A percentile compares a stretch with the other conserved stretches of the same genome.
phyloP scores from a whole-genome alignment of 2,888 invertebrate species.

The Cyaniris semiargus region DNA sequence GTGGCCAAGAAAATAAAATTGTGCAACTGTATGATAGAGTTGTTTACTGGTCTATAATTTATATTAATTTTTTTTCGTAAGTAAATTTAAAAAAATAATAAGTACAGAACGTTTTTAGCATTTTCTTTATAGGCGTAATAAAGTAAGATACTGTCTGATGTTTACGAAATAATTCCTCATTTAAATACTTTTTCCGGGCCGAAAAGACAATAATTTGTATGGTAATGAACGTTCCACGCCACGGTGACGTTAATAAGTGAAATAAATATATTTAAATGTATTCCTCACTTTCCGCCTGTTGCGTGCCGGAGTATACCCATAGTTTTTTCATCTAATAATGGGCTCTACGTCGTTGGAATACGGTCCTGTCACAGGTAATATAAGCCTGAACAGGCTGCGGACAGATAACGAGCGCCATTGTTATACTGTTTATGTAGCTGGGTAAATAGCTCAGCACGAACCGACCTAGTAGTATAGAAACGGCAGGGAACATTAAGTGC shows the following conservation, averaged over 20 bases:
- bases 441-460: slow-evolving; percentile 5
- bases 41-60: background rate
- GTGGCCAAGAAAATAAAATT: background rate
- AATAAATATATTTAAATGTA: slow-evolving; percentile 26
- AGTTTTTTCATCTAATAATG: background rate
- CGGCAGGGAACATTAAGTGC: background rate
- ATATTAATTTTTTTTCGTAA: no score
- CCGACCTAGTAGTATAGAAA: background rate
- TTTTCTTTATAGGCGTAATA: background rate
- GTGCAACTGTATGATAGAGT: background rate
- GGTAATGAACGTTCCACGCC: background rate
- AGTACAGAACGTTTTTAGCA: background rate
- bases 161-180: background rate
- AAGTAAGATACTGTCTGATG: background rate
- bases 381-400: background rate
- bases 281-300: slow-evolving; percentile 27
- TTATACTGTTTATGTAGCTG: slow-evolving; percentile 19
- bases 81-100: no score
- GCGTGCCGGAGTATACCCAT: background rate
- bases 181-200: slow-evolving; percentile 15
- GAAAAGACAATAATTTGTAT: slow-evolving; percentile 19
- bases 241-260: slow-evolving; percentile 2
- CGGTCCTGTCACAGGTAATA: background rate
- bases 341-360: background rate
- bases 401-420: slow-evolving; percentile 8